These are phyloP conservation scores for Cantharis flavilabris DNA, from an alignment of 2,888 invertebrate genomes.

Conservation along the genomic window DNA sequence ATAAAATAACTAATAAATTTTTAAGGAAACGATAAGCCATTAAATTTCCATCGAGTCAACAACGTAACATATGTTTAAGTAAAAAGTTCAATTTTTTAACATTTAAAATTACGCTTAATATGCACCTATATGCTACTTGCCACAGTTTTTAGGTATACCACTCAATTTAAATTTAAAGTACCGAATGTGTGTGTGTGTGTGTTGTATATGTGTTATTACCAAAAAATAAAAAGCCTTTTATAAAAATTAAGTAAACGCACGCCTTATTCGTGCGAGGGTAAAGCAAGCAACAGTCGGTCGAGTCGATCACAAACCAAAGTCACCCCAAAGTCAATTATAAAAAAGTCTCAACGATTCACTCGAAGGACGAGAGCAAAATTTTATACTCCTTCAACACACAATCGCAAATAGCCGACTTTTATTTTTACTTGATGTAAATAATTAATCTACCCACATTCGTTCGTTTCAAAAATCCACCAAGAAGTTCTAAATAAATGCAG, in stretches of 20 bases:
- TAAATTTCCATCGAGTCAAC: background rate
- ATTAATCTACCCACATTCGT: background rate
- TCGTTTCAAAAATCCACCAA: slow-evolving; percentile 17
- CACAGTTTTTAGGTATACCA: background rate
- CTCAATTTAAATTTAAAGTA: background rate
- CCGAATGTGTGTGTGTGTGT: background rate
- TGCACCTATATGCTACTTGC: too few species aligned
- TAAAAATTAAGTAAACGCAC: background rate
- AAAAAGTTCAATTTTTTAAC: background rate
- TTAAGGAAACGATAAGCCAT: background rate
- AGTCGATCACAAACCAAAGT: background rate
- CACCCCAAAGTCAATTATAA: background rate
- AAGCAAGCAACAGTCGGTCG: background rate
- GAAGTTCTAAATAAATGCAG: slow-evolving; percentile 24
- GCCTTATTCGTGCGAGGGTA: background rate
- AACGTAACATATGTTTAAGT: background rate
- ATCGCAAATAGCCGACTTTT: background rate
- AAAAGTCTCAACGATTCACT: background rate
- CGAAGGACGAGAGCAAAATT: background rate
- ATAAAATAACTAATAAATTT: background rate
- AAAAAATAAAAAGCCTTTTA: background rate
- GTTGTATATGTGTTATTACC: background rate
- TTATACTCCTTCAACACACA: background rate
- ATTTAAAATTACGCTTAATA: background rate
- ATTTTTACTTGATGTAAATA: background rate